Conservation (phyloP, 2,797 vertebrate genomes). For the Remorina albescens region DNA sequence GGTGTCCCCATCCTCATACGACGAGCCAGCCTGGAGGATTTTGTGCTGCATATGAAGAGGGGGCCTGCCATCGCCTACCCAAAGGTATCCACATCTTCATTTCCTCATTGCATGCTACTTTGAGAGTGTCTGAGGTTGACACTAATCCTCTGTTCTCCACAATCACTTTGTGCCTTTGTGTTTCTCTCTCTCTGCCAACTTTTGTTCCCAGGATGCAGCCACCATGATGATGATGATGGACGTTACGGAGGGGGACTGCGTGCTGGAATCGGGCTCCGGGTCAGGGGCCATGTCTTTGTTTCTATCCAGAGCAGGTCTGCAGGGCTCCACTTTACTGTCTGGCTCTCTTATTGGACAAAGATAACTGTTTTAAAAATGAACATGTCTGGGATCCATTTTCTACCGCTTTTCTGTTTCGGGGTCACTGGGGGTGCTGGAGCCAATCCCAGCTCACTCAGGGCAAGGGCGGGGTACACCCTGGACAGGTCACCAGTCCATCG, state of each 20-base stretch:
- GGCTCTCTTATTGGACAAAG: not conserved
- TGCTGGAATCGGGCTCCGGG: constrained; percentile 93
- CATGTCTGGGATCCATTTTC: not conserved
- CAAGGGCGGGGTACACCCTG: too few relatives aligned
- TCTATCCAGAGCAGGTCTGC: constrained; percentile 91
- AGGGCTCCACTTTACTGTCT: not conserved
- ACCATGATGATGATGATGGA: constrained; percentile 90
- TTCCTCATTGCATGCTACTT: not conserved
- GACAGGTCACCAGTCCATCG: too few relatives aligned
- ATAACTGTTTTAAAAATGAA: not conserved
- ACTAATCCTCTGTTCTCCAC: not conserved
- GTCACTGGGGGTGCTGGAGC: too few relatives aligned
- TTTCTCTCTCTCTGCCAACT: not conserved
- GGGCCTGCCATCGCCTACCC: constrained; percentile 89
- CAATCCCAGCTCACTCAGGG: too few relatives aligned
- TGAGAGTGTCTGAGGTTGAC: not conserved
- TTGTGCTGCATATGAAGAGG: constrained; percentile 89
- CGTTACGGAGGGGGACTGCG: constrained; percentile 87
- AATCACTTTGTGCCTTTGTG: not conserved
- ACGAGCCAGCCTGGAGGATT: constrained; percentile 91
- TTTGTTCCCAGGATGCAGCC: constrained; percentile 81
- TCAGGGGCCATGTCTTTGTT: constrained; percentile 93
- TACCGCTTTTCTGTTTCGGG: too few relatives aligned
- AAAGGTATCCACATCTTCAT: constrained; percentile 81
- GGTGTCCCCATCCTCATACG: constrained; percentile 81